Evolutionary conservation across 1,140 invertebrate species (phyloP), one percentile per base, ranked within the genome.

Genomic region (Drosophila melanogaster): DNA sequence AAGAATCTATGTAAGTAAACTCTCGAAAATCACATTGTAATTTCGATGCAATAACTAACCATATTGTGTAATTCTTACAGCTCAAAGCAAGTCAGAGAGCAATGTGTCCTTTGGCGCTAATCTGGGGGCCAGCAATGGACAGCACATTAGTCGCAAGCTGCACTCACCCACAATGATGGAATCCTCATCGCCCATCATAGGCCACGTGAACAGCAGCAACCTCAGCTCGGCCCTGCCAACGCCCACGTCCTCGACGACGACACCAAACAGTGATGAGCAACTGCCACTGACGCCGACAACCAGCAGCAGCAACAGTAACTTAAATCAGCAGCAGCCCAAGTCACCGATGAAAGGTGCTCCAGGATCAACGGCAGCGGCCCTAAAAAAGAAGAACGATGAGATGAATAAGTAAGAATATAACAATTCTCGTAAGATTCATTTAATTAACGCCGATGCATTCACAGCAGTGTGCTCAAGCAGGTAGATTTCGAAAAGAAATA

Each of bases 401-500:
- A 96, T 98, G 94, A 97, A 98, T 90, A 98, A 95, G 97, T 98
- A 94, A 92, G 93, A 91, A 5, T 0, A 22, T 10, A 1, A 3
- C 6, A 40, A 1, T 17, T 11, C 0, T 4, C n/a, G 0, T 17
- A 1, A 3, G 12, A 35, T 14, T 12, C 4, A 3, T 24, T 1
- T 1, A 30, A 4, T 17, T 24, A n/a, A 61, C 57, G 12, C 51
- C 64, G 41, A 4, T 56, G 5, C 15, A 15, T 40, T 17, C 4
- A 33, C 26, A 76, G 46, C 37, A 98, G 98, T 92, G 98, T 99
- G 76, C 93, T 99, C 74, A 97, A 98, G 92, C 95, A 97, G 93
- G 98, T 99, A 22, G 97, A 99, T 92, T 99, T 99, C 93, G 96
- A 98, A 92, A 95, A 96, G 92, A 98, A 98, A 92, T 99, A 99